Conservation (phyloP, 2,797 vertebrate genomes). For the Crypturellus tataupa region DNA sequence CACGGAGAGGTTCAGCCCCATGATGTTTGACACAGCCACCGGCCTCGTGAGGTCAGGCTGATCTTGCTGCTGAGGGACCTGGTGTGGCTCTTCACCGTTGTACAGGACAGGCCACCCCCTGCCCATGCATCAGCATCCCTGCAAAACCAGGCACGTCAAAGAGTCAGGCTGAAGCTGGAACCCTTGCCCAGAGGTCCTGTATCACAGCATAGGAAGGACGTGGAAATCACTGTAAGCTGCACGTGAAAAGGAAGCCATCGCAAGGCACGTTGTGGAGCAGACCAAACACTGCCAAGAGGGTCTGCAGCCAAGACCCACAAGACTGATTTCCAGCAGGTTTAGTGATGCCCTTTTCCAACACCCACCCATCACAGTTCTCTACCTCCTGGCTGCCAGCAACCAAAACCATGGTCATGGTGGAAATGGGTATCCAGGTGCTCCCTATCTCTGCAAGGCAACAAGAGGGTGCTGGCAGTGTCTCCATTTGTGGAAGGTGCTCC, state of each 20-base stretch:
- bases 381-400: accelerated
- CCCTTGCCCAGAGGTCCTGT: accelerated
- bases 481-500: neutral
- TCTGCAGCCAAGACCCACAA: neutral
- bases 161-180: neutral
- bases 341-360: accelerated
- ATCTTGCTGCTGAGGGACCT: neutral
- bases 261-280: neutral
- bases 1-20: neutral
- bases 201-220: neutral
- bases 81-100: accelerated
- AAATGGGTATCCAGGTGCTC: neutral
- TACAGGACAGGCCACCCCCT: neutral
- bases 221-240: neutral
- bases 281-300: accelerated
- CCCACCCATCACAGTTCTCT: neutral
- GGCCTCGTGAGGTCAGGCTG: neutral
- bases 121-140: neutral
- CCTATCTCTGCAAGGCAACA: neutral
- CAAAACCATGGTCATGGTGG: neutral
- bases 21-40: neutral
- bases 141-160: neutral
- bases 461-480: too few relatives aligned
- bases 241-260: accelerated
- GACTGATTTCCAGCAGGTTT: neutral